Conservation (phyloP, 2,888 invertebrate species). For the Geophilus truncorum region DNA sequence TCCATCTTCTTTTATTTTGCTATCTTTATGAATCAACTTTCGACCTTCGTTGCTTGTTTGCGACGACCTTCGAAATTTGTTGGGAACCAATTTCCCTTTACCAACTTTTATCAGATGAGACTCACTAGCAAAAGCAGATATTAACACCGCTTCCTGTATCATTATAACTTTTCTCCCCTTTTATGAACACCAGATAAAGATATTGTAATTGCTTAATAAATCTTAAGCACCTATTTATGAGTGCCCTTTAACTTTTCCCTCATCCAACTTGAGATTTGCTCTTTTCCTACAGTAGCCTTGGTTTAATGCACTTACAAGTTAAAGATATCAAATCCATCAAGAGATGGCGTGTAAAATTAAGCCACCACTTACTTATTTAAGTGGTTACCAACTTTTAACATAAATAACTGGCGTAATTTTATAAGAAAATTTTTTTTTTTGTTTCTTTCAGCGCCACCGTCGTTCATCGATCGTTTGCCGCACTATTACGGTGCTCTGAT, state of each 20-base stretch:
- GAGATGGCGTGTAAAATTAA: too few relatives aligned
- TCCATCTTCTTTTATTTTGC: background rate
- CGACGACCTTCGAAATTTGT: background rate
- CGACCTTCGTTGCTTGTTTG: background rate
- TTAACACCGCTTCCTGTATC: background rate
- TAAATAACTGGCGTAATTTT: too few relatives aligned
- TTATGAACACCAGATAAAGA: background rate
- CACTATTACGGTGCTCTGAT: conserved; percentile 67
- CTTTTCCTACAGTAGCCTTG: background rate
- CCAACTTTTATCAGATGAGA: background rate
- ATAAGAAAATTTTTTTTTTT: conserved; percentile 28
- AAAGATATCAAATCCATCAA: too few relatives aligned
- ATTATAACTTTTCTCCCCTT: background rate
- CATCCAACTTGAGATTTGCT: background rate
- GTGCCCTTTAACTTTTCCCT: background rate
- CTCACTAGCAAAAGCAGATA: background rate
- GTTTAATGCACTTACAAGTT: background rate
- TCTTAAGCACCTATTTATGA: background rate
- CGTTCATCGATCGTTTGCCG: conserved; percentile 75
- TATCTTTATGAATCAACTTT: background rate
- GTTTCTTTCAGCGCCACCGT: conserved; percentile 65
- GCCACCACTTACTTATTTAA: too few relatives aligned
- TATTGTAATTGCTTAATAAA: conserved; percentile 7
- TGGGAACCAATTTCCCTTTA: background rate
- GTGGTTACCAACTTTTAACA: background rate